Base-by-base conservation (phyloP, 23 tunicate genomes). In the Styela plicata region DNA sequence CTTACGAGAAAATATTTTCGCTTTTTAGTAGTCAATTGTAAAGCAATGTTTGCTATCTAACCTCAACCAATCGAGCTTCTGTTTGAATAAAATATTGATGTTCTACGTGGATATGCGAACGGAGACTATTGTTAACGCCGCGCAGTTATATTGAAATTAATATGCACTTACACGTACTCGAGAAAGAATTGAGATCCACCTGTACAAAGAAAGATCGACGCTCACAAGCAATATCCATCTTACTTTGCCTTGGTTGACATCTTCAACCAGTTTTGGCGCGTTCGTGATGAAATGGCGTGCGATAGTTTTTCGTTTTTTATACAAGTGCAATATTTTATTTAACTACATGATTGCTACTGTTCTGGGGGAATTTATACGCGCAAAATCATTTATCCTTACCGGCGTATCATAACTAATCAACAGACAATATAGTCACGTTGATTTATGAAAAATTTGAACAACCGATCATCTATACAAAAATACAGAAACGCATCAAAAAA, bases 131-230 rank as follows among this genome's bases (percentile, higher is more conserved):
- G 57, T 44, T 7, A 5, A 44, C 57, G 57, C 57, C 57, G 57
- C 13, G 13, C 57, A 44, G 57, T 44, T 67, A 67, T 67, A 25
- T 1, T 25, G 31, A 29, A 19, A 67, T 67, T 67, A 67, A 67
- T 67, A 67, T 22, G 31, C 2, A 67, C 71, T 67, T 29, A 1
- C 31, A 29, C 31, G 71, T 24, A 67, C 71, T 67, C 71, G 71
- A 67, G 19, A 67, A 22, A 19, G 71, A 25, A 29, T 67, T 67
- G 24, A 24, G 22, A 0, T 67, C 71, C 71, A 22, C 71, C 71
- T 67, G 71, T 67, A 24, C 71, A 67, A 67, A 67, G 71, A 67
- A 67, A 67, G 24, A 67, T 27, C 24, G 31, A 17, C 31, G 71
- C 71, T 25, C 30, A 18, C 22, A 67, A 44, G 57, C 57, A 44